Evolutionary conservation across 2,888 invertebrate species (phyloP), one percentile per base, ranked within the genome.

Genomic region (Volucella inanis): DNA sequence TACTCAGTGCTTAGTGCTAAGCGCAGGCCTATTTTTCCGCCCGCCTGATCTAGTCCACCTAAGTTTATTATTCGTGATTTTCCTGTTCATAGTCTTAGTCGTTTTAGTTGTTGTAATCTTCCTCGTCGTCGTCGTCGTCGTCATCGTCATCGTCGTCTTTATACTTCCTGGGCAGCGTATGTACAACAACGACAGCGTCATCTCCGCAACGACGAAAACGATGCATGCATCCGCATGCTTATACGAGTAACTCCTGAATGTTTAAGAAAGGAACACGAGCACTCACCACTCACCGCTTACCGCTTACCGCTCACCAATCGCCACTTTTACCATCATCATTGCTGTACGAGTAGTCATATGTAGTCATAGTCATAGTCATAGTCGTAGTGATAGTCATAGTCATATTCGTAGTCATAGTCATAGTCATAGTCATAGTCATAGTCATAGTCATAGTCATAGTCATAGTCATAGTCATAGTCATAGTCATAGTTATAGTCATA

Each of bases 41-140:
- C 39, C 10, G 39, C 11, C 15, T 61, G 47, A 15, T 43, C 62
- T 39, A 49, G 61, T 61, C 64, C 45, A 45, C 54, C 39, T 49
- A 54, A n/a, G 47, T 71, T 52, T 64, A 64, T 65, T 67, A 65
- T 59, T 83, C 78, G 74, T 70, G 79, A 84, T 79, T 79, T 84
- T 70, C 79, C 75, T 84, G 83, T 84, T 75, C 65, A 52, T 9
- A 6, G 59, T 67, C 31, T 62, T 41, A 38, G 15, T 15, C 14
- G 3, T 10, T 45, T 8, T 41, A 6, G 9, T 15, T 31, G 57
- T 11, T 8, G 57, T 31, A 31, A 6, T 31, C 31, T 3, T 31
- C 6, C 0, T 31, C 6, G 4, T 31, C 31, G 43, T 47, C 47
- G 22, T 62, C 39, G 12, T 12, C 54, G 67, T 67, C 15, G 18